phyloP scores from a whole-genome alignment of 2,797 vertebrate genomes.

The Coracias cyanogaster region DNA sequence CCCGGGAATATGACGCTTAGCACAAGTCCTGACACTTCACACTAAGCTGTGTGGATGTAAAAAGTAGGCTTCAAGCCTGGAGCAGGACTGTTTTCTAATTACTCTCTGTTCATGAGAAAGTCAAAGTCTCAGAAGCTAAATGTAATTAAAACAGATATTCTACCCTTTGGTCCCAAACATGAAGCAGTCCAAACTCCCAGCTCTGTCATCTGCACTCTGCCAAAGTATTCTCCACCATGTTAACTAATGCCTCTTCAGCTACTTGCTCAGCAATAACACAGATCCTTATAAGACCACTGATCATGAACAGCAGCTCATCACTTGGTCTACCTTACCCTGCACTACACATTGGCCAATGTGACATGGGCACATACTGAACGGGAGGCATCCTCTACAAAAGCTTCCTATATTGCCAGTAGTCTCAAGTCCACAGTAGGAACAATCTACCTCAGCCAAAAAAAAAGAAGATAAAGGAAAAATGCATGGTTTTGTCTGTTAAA shows the following conservation, averaged over 20 bases:
- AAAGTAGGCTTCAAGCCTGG: slow-evolving; percentile 29
- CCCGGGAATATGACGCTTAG: neutral
- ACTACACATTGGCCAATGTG: neutral
- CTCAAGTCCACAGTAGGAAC: neutral
- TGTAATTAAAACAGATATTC: slow-evolving; percentile 5
- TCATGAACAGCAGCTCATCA: neutral
- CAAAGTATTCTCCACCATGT: neutral
- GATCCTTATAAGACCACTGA: neutral
- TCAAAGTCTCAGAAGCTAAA: neutral
- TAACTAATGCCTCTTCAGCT: neutral
- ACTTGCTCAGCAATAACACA: rapidly evolving
- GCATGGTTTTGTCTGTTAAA: neutral
- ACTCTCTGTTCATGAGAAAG: slow-evolving; percentile 9
- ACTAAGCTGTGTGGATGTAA: neutral
- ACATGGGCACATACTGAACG: neutral
- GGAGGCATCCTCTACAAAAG: neutral
- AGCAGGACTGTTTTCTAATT: slow-evolving; percentile 46
- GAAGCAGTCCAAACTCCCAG: neutral
- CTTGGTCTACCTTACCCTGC: neutral
- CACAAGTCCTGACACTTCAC: slow-evolving; percentile 33
- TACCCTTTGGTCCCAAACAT: neutral
- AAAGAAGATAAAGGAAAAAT: neutral
- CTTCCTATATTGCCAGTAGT: neutral
- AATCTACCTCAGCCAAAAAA: neutral
- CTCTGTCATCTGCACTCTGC: neutral